Conservation (phyloP, 2,113 vertebrate species). For the Desmodus rotundus region DNA sequence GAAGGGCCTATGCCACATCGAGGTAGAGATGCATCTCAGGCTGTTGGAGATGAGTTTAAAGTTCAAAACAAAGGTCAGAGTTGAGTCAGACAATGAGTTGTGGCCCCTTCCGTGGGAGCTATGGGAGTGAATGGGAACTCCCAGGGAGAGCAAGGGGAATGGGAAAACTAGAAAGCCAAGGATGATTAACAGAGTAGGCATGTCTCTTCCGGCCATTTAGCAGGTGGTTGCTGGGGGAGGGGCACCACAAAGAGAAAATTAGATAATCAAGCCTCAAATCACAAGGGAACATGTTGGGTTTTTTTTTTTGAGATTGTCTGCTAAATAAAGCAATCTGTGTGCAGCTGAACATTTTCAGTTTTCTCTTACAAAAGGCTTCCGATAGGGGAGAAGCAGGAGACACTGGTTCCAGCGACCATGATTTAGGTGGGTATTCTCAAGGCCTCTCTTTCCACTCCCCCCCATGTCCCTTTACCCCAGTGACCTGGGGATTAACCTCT, state of each 20-base stretch:
- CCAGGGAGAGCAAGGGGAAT: neutral
- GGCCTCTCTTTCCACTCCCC: neutral
- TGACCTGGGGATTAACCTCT: neutral
- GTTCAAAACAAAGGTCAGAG: neutral
- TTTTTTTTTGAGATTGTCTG: neutral
- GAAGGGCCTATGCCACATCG: neutral
- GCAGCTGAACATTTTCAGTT: slow-evolving; percentile 43
- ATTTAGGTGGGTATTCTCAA: neutral
- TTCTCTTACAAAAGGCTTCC: slow-evolving; percentile 41
- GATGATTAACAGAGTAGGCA: neutral
- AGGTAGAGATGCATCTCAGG: neutral
- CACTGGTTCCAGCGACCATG: neutral
- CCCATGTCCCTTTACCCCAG: neutral
- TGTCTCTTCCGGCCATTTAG: neutral
- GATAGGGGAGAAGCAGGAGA: neutral
- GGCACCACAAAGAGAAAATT: slow-evolving; percentile 55
- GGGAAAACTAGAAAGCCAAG: neutral
- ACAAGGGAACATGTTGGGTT: slow-evolving; percentile 47
- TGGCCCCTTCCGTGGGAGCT: neutral
- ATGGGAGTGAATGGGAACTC: neutral
- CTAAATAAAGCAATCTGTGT: slow-evolving; percentile 57
- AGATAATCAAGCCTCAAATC: slow-evolving; percentile 45
- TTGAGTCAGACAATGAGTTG: neutral
- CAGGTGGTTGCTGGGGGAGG: slow-evolving; percentile 43
- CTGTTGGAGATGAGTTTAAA: neutral